Conservation (phyloP, 2,797 vertebrate species). For the Protosalanx chinensis region DNA sequence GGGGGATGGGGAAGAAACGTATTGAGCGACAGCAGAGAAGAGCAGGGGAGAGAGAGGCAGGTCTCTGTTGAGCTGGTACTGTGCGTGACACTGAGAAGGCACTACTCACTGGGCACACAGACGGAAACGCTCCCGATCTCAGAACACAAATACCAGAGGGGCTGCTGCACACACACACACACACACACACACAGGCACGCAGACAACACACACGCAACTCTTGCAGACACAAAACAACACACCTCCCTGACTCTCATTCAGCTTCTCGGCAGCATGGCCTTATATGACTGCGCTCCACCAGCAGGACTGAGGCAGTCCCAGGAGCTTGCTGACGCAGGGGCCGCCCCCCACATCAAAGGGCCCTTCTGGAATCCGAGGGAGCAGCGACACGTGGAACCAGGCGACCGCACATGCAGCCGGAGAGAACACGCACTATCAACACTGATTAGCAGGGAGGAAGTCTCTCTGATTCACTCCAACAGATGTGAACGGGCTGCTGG, state of each 20-base stretch:
- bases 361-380: not conserved
- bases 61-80: not conserved
- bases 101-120: not conserved
- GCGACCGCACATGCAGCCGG: not conserved
- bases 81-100: not conserved
- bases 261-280: not conserved
- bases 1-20: no score
- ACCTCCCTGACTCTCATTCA: not conserved
- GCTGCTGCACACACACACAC: not conserved
- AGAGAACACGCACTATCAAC: not conserved
- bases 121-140: not conserved
- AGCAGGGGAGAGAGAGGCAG: no score
- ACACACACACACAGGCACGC: no score
- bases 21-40: no score
- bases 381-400: not conserved
- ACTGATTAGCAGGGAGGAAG: conserved; percentile 7
- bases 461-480: not conserved
- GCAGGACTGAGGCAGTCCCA: not conserved
- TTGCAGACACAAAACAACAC: not conserved
- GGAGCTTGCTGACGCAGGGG: not conserved
- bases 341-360: not conserved
- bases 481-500: not conserved
- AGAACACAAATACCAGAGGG: not conserved
- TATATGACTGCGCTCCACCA: conserved; percentile 3
- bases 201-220: not conserved